Evolutionary conservation across 2,113 vertebrate genomes (phyloP).

Genomic region (Tetraodon nigroviridis): DNA sequence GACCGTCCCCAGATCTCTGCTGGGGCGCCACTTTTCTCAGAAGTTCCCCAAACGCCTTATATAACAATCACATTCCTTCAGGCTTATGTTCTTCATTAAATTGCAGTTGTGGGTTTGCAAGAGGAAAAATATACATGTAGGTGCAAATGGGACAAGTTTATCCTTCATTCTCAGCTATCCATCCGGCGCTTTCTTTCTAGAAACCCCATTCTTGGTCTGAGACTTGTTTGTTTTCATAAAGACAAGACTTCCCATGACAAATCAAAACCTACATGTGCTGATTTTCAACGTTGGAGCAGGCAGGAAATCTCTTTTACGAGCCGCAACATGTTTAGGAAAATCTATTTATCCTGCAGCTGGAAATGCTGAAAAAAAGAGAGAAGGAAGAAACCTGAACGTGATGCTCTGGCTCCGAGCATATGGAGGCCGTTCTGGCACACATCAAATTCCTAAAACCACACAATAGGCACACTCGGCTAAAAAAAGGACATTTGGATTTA

Average conservation of each 20-base stretch:
- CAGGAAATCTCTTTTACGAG: too few species aligned
- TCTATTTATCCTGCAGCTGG: too few species aligned
- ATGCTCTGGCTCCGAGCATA: too few species aligned
- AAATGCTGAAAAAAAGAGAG: too few species aligned
- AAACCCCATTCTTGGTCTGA: not conserved
- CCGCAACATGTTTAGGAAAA: too few species aligned
- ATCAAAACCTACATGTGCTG: not conserved
- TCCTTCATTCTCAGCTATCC: not conserved
- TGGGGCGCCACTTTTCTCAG: slow-evolving; percentile 31
- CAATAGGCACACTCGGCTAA: too few species aligned
- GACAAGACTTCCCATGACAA: not conserved
- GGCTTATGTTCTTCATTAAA: slow-evolving; percentile 57
- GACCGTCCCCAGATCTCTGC: slow-evolving; percentile 37
- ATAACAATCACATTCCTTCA: slow-evolving; percentile 67
- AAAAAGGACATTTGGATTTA: too few species aligned
- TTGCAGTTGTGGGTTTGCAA: slow-evolving; percentile 15
- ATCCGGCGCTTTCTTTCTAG: not conserved
- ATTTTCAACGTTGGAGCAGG: too few species aligned
- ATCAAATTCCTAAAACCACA: too few species aligned
- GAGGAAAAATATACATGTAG: not conserved
- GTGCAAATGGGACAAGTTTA: not conserved
- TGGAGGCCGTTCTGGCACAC: too few species aligned
- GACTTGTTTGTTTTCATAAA: not conserved
- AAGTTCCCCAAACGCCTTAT: slow-evolving; percentile 49
- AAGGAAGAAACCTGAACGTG: too few species aligned